Conservation (phyloP, 2,888 invertebrate genomes). For the Polylopha cassiicola region DNA sequence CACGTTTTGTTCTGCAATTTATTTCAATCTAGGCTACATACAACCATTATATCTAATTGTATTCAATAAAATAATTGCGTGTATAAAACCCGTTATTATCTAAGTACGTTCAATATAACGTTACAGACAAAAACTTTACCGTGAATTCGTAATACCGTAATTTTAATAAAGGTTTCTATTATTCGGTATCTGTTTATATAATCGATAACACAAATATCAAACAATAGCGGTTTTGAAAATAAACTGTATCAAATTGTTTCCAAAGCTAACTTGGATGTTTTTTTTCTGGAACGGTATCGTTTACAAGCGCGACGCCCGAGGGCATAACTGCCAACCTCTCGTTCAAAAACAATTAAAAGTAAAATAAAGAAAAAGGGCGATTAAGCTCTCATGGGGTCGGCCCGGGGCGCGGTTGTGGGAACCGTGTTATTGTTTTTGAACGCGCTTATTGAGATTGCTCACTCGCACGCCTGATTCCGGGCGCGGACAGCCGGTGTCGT, state of each 20-base stretch:
- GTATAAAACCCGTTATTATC: not conserved
- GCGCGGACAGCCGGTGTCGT: constrained; percentile 32
- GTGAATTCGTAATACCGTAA: not conserved
- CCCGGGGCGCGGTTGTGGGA: constrained; percentile 64
- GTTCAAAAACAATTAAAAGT: constrained; percentile 66
- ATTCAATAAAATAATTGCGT: constrained; percentile 25
- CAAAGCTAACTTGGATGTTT: constrained; percentile 23
- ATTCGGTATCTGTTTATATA: constrained; percentile 10
- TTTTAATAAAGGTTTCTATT: not conserved
- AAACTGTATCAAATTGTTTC: constrained; percentile 22
- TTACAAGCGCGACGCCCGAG: constrained; percentile 47
- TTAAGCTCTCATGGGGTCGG: constrained; percentile 30
- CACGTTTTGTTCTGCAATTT: constrained; percentile 9
- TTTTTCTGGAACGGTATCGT: constrained; percentile 34
- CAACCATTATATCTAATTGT: constrained; percentile 14
- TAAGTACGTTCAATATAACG: constrained; percentile 4
- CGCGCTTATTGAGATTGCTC: constrained; percentile 47
- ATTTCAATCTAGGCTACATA: constrained; percentile 17
- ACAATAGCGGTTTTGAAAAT: constrained; percentile 19
- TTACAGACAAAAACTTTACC: not conserved
- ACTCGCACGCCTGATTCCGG: constrained; percentile 34
- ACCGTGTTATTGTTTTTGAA: constrained; percentile 53
- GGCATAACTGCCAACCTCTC: constrained; percentile 59
- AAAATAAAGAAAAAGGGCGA: constrained; percentile 37
- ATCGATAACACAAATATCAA: constrained; percentile 11